Evolutionary conservation across 1,140 invertebrate genomes (phyloP).

Genomic region (Arion vulgaris): DNA sequence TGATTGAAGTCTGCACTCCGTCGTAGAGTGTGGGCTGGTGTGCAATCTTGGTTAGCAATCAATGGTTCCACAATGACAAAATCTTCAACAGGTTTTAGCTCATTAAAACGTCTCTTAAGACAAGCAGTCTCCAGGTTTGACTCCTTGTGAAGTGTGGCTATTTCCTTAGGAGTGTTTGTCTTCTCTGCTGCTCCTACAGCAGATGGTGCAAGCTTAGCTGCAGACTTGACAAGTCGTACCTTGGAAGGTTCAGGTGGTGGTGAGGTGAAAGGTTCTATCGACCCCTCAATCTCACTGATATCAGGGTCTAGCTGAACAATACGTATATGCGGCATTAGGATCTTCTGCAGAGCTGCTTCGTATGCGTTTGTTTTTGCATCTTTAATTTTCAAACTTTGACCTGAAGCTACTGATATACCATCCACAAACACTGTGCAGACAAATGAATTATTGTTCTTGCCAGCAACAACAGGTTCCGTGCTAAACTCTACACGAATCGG

Average conservation of each 20-base stretch:
- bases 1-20: slow-evolving; percentile 57
- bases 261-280: slow-evolving; percentile 38
- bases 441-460: slow-evolving; percentile 40
- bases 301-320: slow-evolving; percentile 48
- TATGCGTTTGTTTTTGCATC: slow-evolving; percentile 59
- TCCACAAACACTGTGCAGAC: slow-evolving; percentile 52
- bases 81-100: slow-evolving; percentile 40
- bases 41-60: slow-evolving; percentile 29
- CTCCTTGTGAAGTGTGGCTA: slow-evolving; percentile 31
- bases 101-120: slow-evolving; percentile 4
- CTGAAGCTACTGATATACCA: slow-evolving; percentile 44
- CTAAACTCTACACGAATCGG: slow-evolving; percentile 17
- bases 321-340: slow-evolving; percentile 48
- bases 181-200: background rate
- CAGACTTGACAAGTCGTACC: background rate
- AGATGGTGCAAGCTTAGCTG: background rate
- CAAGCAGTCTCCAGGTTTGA: slow-evolving; percentile 35
- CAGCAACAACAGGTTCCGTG: slow-evolving; percentile 24
- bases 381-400: slow-evolving; percentile 51
- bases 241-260: slow-evolving; percentile 13
- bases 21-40: slow-evolving; percentile 41
- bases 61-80: slow-evolving; percentile 50
- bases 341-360: slow-evolving; percentile 52
- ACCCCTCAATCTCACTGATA: slow-evolving; percentile 47
- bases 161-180: background rate